Evolutionary conservation across 2,113 vertebrate genomes (phyloP), one percentile per base, ranked within the genome.

Genomic region (Bostrychus sinensis): DNA sequence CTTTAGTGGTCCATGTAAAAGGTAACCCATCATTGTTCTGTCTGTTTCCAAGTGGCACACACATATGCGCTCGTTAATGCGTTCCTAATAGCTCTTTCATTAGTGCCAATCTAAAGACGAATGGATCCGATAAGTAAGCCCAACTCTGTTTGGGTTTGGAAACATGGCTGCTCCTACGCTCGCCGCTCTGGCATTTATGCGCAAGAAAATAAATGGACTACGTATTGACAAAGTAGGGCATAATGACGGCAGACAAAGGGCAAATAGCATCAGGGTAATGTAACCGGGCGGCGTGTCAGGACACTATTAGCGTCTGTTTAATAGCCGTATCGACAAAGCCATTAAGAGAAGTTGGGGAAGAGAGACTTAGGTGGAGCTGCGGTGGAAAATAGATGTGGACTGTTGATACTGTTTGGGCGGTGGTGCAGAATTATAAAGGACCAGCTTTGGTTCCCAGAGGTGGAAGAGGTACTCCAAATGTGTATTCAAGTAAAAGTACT

Each of bases 11-110:
- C 43, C 0, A 51, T 28, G 30, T 32, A 2, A 64, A 51, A 66
- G 60, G 62, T 70, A 58, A 81, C 58, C 62, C 48, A 43, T 73
- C 57, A 64, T 51, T 39, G 23, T 36, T 46, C 51, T 17, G n/a
- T 48, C 41, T 63, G 43, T 57, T 16, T 56, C 34, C 30, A 26
- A 54, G 9, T 43, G 11, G 26, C 58, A 22, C n/a, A 56, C 70
- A 67, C 42, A 16, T 9, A 65, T 51, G 58, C 58, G 26, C 42
- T 50, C 59, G 25, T 67, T 78, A 80, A 84, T 86, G 77, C 62
- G 66, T 86, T 77, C 64, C 79, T 88, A 84, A 88, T 77, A 78
- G 79, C 72, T 83, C 80, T 86, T 90, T 86, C 78, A 90, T 87
- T 86, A 87, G 76, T 73, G 75, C 73, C 84, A 85, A 82, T 87